These are phyloP conservation scores for Pedicia rivosa DNA, from an alignment of 2,888 invertebrate genomes.

Conservation along the genomic window DNA sequence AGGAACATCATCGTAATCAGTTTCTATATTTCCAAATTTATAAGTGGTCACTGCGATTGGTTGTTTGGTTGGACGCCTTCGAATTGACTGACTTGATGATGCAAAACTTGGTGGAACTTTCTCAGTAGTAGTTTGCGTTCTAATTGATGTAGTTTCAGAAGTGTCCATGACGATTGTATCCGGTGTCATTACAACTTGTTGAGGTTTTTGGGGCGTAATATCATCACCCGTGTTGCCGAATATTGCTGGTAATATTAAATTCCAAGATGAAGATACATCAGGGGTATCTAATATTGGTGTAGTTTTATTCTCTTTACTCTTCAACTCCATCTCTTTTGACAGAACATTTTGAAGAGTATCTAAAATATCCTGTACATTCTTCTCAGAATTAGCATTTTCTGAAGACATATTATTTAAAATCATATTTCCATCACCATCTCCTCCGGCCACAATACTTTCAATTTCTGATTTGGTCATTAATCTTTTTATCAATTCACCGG, in stretches of 20 bases:
- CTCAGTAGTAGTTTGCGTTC: conserved; percentile 1
- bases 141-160: conserved; percentile 5
- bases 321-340: conserved; percentile 55
- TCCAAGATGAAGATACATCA: conserved; percentile 63
- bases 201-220: conserved; percentile 37
- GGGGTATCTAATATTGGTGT: conserved; percentile 47
- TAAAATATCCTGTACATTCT: conserved; percentile 63
- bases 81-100: conserved; percentile 7
- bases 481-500: conserved; percentile 64
- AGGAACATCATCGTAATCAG: conserved; percentile 6
- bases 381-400: conserved; percentile 37
- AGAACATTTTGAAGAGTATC: conserved; percentile 70
- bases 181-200: conserved; percentile 28
- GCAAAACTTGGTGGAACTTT: conserved; percentile 8
- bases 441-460: conserved; percentile 68
- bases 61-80: background rate
- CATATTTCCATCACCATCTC: conserved; percentile 48
- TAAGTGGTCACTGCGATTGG: background rate
- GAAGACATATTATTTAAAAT: conserved; percentile 22
- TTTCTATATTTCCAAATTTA: background rate
- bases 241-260: conserved; percentile 63
- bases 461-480: conserved; percentile 76
- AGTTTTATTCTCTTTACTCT: conserved; percentile 37
- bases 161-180: conserved; percentile 24
- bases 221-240: conserved; percentile 54